Base-by-base conservation (phyloP, 2,888 invertebrate genomes). In the Hirtodrosophila alboralis region DNA sequence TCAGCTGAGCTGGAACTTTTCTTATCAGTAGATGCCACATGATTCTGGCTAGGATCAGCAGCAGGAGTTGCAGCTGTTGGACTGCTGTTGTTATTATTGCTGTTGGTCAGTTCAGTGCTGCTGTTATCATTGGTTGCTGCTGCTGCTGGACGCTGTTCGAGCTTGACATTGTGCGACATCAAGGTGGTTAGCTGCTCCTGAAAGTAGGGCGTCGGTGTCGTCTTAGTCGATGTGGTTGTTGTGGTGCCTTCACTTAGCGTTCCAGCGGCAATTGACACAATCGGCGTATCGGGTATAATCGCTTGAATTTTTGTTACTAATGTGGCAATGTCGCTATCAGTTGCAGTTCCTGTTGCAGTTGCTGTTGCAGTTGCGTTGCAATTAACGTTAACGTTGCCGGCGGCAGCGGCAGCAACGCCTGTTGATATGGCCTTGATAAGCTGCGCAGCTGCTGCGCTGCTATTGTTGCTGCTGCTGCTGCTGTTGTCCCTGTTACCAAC, bases 191-290 rank as follows among this genome's bases (percentile, higher is more conserved):
- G 38, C 47, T 73, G 74, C 57, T 85, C 84, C 70, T 83, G 67
- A 8, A 70, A 66, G 16, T 72, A 72, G 57, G 79, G 73, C 58
- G 89, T 88, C 60, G 88, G 88, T 49, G 89, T 89, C 8, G 88
- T 89, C 48, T 84, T 89, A 18, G 89, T 88, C 37, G 86, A 87
- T 62, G 89, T 88, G 4, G 89, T 88, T 27, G 89, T 88, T 40
- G 87, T 87, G 28, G 88, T 88, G 48, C 88, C 84, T 61, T 88
- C 88, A 57, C 87, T 87, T 52, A 89, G 69, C 49, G 87, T 86
- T 21, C 84, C 86, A 52, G 87, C 80, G 53, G 89, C 89, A 75
- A 88, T 88, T 10, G 88, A 88, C 38, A 88, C 89, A 68, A 88
- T 88, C 45, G 88, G 88, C 47, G 87, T 87, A 70, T 86, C 88